phyloP scores from a whole-genome alignment of 1,140 invertebrate genomes.

The Papilio polyxenes region DNA sequence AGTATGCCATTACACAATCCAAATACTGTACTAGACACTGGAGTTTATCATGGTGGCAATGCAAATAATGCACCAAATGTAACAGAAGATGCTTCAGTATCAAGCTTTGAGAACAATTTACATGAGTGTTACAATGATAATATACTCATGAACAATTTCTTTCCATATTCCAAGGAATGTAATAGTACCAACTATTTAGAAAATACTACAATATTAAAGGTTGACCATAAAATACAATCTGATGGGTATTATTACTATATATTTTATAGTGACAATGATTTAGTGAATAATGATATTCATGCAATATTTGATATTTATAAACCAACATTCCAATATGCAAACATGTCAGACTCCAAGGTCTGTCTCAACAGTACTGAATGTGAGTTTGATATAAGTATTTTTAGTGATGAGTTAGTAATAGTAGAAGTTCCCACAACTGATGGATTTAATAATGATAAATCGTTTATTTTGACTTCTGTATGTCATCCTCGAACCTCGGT shows the following conservation, averaged over 20 bases:
- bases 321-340: conserved; percentile 88
- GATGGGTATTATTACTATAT: conserved; percentile 94
- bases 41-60: conserved; percentile 88
- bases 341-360: conserved; percentile 83
- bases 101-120: conserved; percentile 89
- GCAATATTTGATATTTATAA: conserved; percentile 92
- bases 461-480: conserved; percentile 85
- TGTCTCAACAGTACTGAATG: conserved; percentile 90
- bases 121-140: conserved; percentile 87
- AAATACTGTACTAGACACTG: conserved; percentile 85
- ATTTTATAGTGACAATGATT: conserved; percentile 92
- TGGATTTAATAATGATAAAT: conserved; percentile 87
- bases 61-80: conserved; percentile 81
- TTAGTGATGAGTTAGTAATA: conserved; percentile 88
- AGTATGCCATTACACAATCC: conserved; percentile 75
- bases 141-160: conserved; percentile 85
- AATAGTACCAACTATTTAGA: conserved; percentile 85
- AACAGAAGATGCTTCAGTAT: conserved; percentile 84
- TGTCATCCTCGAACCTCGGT: conserved; percentile 88
- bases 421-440: conserved; percentile 90
- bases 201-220: conserved; percentile 82
- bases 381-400: conserved; percentile 84
- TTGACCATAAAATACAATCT: conserved; percentile 85
- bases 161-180: conserved; percentile 85
- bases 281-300: conserved; percentile 88